Percentiles rank a stretch among this genome's conserved stretches.
Conservation (phyloP, 64 coral and sea anemone species). For the Actinia tenebrosa region DNA sequence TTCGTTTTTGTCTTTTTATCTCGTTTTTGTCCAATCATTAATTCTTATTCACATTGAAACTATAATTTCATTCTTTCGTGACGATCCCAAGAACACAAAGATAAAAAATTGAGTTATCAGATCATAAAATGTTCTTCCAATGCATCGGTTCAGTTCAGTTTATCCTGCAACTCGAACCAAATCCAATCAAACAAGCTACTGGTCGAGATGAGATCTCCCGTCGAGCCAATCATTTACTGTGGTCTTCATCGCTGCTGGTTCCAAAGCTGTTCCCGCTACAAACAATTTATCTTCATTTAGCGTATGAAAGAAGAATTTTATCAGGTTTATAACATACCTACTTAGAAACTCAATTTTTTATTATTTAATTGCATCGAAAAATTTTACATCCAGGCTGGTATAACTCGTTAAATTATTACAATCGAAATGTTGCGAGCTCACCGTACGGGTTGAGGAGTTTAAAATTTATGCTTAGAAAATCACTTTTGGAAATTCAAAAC, state of each 20-base stretch:
- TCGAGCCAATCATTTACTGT: neutral
- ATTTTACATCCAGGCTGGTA: no score
- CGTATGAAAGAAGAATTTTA: neutral
- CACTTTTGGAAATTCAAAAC: neutral
- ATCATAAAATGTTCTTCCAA: neutral
- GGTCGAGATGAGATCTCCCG: neutral
- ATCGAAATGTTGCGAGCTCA: no score
- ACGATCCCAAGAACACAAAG: neutral
- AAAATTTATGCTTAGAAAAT: neutral
- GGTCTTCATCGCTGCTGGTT: neutral
- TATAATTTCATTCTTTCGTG: neutral
- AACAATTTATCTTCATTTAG: conserved; percentile 15
- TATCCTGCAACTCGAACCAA: neutral
- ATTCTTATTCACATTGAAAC: no score
- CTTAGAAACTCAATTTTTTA: neutral
- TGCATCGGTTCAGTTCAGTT: neutral
- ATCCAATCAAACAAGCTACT: neutral
- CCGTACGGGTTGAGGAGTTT: neutral
- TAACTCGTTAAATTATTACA: no score
- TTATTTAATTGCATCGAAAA: neutral
- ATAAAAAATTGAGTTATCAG: neutral
- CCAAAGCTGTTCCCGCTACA: neutral
- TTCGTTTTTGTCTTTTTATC: neutral
- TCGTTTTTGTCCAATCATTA: neutral
- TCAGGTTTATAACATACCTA: neutral